Evolutionary conservation across 2,888 invertebrate species (phyloP), one percentile per base, ranked within the genome.

Genomic region (Meteorus cinctellus): DNA sequence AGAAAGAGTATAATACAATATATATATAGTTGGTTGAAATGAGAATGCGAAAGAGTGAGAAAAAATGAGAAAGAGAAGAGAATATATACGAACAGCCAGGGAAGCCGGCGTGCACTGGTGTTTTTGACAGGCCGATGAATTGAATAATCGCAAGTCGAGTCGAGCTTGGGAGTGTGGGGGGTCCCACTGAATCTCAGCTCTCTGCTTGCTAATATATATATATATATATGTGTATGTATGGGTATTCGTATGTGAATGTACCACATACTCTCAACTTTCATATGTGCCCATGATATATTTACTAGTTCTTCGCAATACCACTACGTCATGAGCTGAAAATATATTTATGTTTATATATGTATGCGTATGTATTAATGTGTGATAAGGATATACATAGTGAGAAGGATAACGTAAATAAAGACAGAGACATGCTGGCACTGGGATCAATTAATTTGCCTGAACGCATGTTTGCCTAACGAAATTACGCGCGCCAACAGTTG

Each of bases 101-200:
- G 84, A 86, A 86, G 84, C 86, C 85, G 85, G 85, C 85, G 88
- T 85, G 88, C 89, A 86, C 89, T 89, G 89, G 89, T 89, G 89
- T 89, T 89, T 89, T 89, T 89, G 89, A 89, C 89, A 89, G 89
- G 89, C 89, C 89, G 89, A 89, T 89, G 89, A 89, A 89, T 89
- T 89, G 89, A 89, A 89, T 89, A 89, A 89, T 89, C 89, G 89
- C 89, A 89, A 89, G 89, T 89, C 88, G 89, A 88, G 89, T 87
- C 87, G 89, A 87, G 81, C 19, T 68, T 59, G 51, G 63, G 68
- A 4, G 73, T 72, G 62, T 45, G 86, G 85, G 88, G 89, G 88
- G 81, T 86, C 85, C 86, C 85, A 88, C 63, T 88, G 82, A 88
- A 89, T 89, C 89, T 89, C 89, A 88, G 89, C 86, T 86, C 85